Conservation (phyloP, 1,140 invertebrate species). For the Belonocnema kinseyi region DNA sequence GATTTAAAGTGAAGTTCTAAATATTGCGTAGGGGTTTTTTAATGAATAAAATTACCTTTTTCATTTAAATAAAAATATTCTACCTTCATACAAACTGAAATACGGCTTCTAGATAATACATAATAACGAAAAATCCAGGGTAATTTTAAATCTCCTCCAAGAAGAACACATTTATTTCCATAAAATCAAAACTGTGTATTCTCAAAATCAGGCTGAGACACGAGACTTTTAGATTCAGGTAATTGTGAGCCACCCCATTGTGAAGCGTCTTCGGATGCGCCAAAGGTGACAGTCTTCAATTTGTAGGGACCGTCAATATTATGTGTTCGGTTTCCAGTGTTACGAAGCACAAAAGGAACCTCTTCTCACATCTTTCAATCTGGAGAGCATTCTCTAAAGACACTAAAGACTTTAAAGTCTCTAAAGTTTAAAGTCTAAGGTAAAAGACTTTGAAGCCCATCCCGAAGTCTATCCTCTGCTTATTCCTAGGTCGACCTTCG, state of each 20-base stretch:
- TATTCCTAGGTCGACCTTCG: slow-evolving; percentile 6
- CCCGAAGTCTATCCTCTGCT: neutral
- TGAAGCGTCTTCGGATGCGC: neutral
- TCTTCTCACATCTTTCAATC: slow-evolving; percentile 14
- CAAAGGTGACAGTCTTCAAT: neutral
- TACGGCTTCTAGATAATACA: too few relatives aligned
- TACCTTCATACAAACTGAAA: too few relatives aligned
- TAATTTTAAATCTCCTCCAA: too few relatives aligned
- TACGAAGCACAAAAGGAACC: slow-evolving; percentile 18
- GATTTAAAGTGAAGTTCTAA: too few relatives aligned
- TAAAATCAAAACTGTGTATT: too few relatives aligned
- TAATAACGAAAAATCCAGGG: too few relatives aligned
- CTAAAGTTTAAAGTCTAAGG: neutral
- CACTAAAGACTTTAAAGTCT: neutral
- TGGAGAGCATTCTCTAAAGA: neutral
- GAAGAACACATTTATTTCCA: too few relatives aligned
- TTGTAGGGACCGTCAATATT: slow-evolving; percentile 21
- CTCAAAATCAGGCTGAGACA: neutral
- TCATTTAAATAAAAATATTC: too few relatives aligned
- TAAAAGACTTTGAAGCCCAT: neutral
- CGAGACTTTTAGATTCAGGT: neutral
- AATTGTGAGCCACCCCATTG: slow-evolving; percentile 14
- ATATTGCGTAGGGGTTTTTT: too few relatives aligned
- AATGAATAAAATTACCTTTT: too few relatives aligned
- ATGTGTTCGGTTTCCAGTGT: slow-evolving; percentile 9